Evolutionary conservation across 2,888 invertebrate genomes (phyloP).

Genomic region (Luffia ferchaultella): DNA sequence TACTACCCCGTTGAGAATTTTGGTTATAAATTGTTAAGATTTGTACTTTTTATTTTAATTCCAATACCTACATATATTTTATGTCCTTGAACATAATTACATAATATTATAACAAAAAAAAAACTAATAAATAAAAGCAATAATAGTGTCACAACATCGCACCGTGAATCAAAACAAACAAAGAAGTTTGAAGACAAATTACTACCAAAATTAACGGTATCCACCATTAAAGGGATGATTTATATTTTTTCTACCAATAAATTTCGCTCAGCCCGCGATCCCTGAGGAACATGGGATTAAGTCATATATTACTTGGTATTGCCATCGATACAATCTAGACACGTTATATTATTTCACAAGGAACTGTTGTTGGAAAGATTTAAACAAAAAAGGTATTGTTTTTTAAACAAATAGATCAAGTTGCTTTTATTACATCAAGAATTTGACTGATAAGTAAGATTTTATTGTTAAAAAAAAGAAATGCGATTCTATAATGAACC

Average conservation of each 20-base stretch:
- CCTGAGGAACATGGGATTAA: constrained; percentile 31
- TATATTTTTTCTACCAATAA: constrained; percentile 24
- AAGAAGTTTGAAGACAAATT: constrained; percentile 29
- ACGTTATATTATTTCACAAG: background rate
- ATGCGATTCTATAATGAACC: too few relatives aligned
- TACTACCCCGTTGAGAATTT: constrained; percentile 12
- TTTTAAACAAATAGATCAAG: too few relatives aligned
- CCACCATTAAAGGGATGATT: constrained; percentile 25
- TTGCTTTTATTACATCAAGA: too few relatives aligned
- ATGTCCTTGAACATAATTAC: too few relatives aligned
- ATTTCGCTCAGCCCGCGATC: constrained; percentile 19
- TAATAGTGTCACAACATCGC: constrained; percentile 12
- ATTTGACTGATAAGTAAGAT: too few relatives aligned
- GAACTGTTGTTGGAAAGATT: too few relatives aligned
- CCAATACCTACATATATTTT: too few relatives aligned
- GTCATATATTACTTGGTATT: constrained; percentile 59
- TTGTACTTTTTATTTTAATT: too few relatives aligned
- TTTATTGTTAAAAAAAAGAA: too few relatives aligned
- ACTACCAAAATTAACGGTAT: constrained; percentile 26
- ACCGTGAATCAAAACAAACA: constrained; percentile 27
- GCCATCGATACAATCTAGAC: constrained; percentile 34
- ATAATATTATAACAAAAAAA: background rate
- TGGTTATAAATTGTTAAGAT: constrained; percentile 15
- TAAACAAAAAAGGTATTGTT: too few relatives aligned
- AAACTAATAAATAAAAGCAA: background rate